These are phyloP conservation scores for Xylota segnis DNA, from an alignment of 2,888 invertebrate species.

Conservation along the genomic window DNA sequence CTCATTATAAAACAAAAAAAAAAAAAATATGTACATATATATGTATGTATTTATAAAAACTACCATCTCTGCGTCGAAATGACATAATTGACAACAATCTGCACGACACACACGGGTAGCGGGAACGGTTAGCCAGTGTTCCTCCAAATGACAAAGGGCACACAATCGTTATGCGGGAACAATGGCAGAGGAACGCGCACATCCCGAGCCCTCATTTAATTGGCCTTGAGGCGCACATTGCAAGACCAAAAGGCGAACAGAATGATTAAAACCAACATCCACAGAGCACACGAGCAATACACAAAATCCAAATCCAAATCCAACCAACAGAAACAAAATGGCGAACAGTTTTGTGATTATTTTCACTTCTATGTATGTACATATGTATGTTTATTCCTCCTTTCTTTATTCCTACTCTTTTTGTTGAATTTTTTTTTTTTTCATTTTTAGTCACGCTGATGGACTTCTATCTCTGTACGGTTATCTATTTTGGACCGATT, in stretches of 20 bases:
- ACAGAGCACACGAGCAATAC: constrained; percentile 1
- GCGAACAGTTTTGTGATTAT: constrained; percentile 38
- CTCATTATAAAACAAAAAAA: constrained; percentile 9
- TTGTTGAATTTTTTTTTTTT: constrained; percentile 13
- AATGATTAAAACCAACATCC: constrained; percentile 44
- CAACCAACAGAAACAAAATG: constrained; percentile 45
- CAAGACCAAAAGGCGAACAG: constrained; percentile 34
- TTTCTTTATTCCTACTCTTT: background rate
- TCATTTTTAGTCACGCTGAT: constrained; percentile 45
- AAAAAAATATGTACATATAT: background rate
- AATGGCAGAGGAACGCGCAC: constrained; percentile 51
- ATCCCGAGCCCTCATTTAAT: constrained; percentile 65
- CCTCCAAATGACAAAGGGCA: constrained; percentile 55
- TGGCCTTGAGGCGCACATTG: constrained; percentile 70
- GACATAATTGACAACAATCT: constrained; percentile 59
- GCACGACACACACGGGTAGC: constrained; percentile 6
- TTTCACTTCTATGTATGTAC: too few species aligned
- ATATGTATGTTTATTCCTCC: background rate
- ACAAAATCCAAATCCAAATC: constrained; percentile 13
- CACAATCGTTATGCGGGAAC: constrained; percentile 56
- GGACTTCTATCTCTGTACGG: constrained; percentile 51
- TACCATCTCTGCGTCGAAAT: constrained; percentile 33
- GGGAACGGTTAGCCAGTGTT: background rate
- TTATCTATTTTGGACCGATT: constrained; percentile 59
- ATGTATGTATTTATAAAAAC: too few species aligned